Percentiles rank a stretch among this genome's conserved stretches.
Conservation (phyloP, 2,888 invertebrate genomes). For the Cybosia mesomella region DNA sequence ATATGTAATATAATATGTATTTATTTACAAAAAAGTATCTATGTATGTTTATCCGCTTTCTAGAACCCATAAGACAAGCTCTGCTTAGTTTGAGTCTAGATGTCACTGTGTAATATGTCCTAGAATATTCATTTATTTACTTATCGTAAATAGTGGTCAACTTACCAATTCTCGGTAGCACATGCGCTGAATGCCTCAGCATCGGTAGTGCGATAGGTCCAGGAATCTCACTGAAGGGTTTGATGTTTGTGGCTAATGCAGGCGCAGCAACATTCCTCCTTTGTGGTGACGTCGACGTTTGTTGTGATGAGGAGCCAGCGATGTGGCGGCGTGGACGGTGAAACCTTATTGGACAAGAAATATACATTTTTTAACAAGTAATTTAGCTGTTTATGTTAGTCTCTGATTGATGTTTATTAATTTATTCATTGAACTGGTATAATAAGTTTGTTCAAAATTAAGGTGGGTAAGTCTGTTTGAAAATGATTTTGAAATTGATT, state of each 20-base stretch:
- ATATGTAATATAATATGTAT: too few relatives aligned
- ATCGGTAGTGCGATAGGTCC: conserved; percentile 80
- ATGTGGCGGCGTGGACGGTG: conserved; percentile 70
- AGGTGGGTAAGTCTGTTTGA: background rate
- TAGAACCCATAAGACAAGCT: too few relatives aligned
- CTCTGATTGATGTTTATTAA: background rate
- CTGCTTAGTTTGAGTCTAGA: too few relatives aligned
- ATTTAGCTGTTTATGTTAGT: background rate
- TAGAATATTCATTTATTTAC: too few relatives aligned
- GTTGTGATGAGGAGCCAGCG: conserved; percentile 62
- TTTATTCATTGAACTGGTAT: background rate
- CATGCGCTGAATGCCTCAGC: conserved; percentile 78
- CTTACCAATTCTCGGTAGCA: conserved; percentile 80
- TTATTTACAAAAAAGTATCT: too few relatives aligned
- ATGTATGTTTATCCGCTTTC: too few relatives aligned
- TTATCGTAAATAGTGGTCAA: background rate
- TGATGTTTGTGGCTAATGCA: conserved; percentile 47
- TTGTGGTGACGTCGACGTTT: conserved; percentile 77
- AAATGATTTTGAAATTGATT: conserved; percentile 31
- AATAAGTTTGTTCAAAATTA: background rate
- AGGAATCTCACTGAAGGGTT: conserved; percentile 76
- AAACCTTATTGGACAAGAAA: conserved; percentile 59
- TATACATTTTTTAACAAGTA: background rate
- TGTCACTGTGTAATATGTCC: too few relatives aligned
- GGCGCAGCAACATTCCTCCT: conserved; percentile 61